These are phyloP conservation scores for Botia kubotai DNA, from an alignment of 2,797 vertebrate genomes.

Conservation along the genomic window DNA sequence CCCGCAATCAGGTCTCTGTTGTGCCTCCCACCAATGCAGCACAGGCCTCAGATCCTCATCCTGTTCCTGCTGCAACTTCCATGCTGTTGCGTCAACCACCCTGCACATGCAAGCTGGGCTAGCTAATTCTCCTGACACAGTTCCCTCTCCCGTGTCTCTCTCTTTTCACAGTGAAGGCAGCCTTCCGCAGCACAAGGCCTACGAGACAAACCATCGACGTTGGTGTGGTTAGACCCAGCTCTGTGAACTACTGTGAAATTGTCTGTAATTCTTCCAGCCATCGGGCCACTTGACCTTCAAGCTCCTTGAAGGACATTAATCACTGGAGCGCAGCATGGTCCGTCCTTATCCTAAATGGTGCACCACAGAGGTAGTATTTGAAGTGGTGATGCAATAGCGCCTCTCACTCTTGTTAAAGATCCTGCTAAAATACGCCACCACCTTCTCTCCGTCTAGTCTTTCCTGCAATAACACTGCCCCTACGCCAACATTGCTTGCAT, in stretches of 20 bases:
- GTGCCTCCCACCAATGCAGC: too few species aligned
- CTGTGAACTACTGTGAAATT: constrained; percentile 14
- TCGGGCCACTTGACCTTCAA: constrained; percentile 18
- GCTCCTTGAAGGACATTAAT: constrained; percentile 45
- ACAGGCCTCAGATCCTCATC: too few species aligned
- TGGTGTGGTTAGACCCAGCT: not conserved
- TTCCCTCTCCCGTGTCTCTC: not conserved
- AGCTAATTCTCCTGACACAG: not conserved
- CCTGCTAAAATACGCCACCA: constrained; percentile 46
- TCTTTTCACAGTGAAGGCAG: constrained; percentile 16
- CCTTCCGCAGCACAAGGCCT: not conserved
- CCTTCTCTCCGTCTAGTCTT: constrained; percentile 8
- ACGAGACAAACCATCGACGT: constrained; percentile 30
- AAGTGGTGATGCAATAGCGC: constrained; percentile 40
- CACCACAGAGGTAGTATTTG: constrained; percentile 38
- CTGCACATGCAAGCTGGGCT: too few species aligned
- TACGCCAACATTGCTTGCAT: constrained; percentile 11
- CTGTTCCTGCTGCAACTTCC: too few species aligned
- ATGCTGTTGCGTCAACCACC: too few species aligned
- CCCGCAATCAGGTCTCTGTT: not conserved
- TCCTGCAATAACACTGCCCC: constrained; percentile 12
- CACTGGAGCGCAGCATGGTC: constrained; percentile 48
- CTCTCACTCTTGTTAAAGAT: constrained; percentile 38
- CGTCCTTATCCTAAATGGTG: constrained; percentile 44
- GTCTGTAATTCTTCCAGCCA: constrained; percentile 29